Evolutionary conservation across 2,888 invertebrate genomes (phyloP), one percentile per base, ranked within the genome.

Genomic region (Calameuta filiformis): DNA sequence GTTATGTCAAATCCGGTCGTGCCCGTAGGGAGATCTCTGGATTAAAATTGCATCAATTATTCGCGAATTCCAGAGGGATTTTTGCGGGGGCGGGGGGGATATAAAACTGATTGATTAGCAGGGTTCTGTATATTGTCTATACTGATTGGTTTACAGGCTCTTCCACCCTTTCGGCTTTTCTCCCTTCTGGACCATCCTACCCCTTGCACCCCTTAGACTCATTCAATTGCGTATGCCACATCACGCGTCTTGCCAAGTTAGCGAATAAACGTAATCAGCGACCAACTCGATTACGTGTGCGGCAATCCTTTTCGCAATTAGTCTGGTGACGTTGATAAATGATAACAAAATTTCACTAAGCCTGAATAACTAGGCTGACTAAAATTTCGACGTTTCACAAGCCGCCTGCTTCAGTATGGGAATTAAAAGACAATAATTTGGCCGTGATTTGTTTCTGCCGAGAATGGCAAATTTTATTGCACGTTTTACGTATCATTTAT

Each of bases 181-280:
- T 69, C 56, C 56, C 75, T 73, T 56, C 33, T 33, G 12, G 56
- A 34, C 77, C 35, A 75, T 69, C 74, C 76, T 35, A 37, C 56
- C 68, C 71, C 69, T 69, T 69, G 56, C 12, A 34, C 30, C 35
- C 75, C n/a, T 35, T 35, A 30, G 77, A 76, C 78, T 79, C 79
- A 82, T 81, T 82, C 76, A 78, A 82, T 82, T 82, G 80, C 56
- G 31, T 73, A 77, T 69, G 79, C 78, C 79, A 76, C 81, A 76
- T 82, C 68, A 76, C 81, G 78, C 75, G 73, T 85, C 85, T 86
- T 86, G 83, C 81, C 80, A 80, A 79, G 84, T 85, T 86, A 87
- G 83, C 82, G 81, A 81, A 77, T 83, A 79, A 81, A 82, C 80
- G 79, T 81, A 80, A 81, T 77, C 71, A 80, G 78, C 80, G 76